Evolutionary conservation across 2,797 vertebrate genomes (phyloP), one percentile per base, ranked within the genome.

Genomic region (Gobionotothen gibberifrons): DNA sequence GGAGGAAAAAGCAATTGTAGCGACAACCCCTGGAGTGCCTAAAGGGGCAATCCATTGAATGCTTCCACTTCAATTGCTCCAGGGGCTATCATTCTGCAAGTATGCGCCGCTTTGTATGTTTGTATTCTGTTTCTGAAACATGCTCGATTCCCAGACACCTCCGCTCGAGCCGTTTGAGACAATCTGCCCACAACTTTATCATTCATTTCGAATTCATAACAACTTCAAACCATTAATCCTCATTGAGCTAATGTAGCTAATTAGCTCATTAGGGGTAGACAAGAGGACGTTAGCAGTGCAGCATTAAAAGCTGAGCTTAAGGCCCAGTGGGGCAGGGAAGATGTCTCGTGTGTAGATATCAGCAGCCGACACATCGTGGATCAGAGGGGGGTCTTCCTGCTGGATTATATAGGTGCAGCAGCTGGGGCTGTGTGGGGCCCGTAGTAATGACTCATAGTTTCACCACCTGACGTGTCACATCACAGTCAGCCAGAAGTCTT

Each of bases 221-320:
- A 87, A 46, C 71, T 47, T 82, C 52, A 75, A 81, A 75, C 71
- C 61, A 83, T 46, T 75, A 32, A 70, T 61, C 51, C 44, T 72
- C 26, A 77, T 72, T 69, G 64, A 76, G 76, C 76, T 81, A 61
- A 80, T 15, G 1, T 26, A 53, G 76, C 66, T 86, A 82, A 90
- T 84, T 76, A 73, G 53, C 82, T 87, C 56, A 70, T 88, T 86
- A 86, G 81, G 73, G 72, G 54, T 66, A 72, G 76, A 61, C 67
- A 72, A 58, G 22, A 69, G 63, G 57, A 75, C 53, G 65, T 66
- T 58, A 57, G 57, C 48, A 11, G 72, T 51, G 60, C 67, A 59
- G 75, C 62, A 54, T 21, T 80, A 39, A 40, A 58, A 72, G 26
- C 16, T 61, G 62, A 79, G 60, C 62, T 58, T 36, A 22, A 69